These are phyloP conservation scores for Eulithis testata DNA, from an alignment of 2,888 invertebrate genomes.

Conservation along the genomic window DNA sequence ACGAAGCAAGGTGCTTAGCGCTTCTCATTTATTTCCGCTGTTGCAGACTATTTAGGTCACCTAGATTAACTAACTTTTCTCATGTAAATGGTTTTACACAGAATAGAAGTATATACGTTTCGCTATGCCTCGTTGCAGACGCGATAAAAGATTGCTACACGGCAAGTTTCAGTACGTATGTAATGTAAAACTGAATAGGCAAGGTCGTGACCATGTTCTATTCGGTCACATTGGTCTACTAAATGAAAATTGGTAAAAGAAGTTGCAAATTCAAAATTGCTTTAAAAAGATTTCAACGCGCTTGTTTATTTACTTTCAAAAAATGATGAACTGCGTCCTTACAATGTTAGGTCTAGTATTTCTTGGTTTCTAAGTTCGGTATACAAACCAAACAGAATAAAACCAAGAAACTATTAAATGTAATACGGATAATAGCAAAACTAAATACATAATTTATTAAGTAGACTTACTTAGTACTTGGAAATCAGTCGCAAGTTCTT, in stretches of 20 bases:
- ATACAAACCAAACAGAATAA: too few relatives aligned
- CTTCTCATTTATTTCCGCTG: constrained; percentile 31
- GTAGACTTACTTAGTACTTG: not conserved
- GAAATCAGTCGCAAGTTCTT: not conserved
- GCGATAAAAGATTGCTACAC: too few relatives aligned
- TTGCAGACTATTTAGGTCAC: constrained; percentile 34
- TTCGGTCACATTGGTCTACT: too few relatives aligned
- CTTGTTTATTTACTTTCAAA: not conserved
- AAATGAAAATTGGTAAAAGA: too few relatives aligned
- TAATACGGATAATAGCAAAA: constrained; percentile 6
- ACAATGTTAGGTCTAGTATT: too few relatives aligned
- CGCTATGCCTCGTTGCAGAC: not conserved
- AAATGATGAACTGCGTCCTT: too few relatives aligned
- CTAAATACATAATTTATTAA: not conserved
- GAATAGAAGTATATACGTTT: constrained; percentile 1
- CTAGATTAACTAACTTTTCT: constrained; percentile 8
- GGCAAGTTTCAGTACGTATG: too few relatives aligned
- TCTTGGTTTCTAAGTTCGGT: too few relatives aligned
- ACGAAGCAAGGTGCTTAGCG: constrained; percentile 23
- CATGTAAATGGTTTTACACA: not conserved
- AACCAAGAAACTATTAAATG: too few relatives aligned
- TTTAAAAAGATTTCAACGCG: constrained; percentile 19
- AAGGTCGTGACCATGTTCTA: too few relatives aligned
- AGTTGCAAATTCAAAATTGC: not conserved
- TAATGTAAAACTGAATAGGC: too few relatives aligned